Base-by-base conservation (phyloP, 2,888 invertebrate species). In the Myathropa florea region DNA sequence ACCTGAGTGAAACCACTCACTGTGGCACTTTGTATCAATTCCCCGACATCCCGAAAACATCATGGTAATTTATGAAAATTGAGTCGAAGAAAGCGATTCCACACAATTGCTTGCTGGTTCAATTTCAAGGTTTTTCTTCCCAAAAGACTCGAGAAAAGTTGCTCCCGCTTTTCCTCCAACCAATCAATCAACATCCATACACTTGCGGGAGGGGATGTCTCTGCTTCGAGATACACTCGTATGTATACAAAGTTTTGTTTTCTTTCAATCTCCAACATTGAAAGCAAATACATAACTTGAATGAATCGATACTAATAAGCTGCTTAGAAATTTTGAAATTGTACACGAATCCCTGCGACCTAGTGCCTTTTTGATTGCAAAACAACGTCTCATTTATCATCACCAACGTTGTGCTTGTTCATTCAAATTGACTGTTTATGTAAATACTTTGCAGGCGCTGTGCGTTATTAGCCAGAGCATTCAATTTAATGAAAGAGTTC, bases 281-380 rank as follows among this genome's bases (percentile, higher is more conserved):
- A 46, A 14, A 6, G 46, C 46, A 46, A 46, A 46, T n/a, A n/a
- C n/a, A n/a, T 46, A 46, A 46, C n/a, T 46, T 7, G 46, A 18
- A n/a, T 24, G 39, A 64, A 64, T 64, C 64, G 39, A 39, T 64
- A 64, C 64, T 39, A 64, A 39, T 64, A 64, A 64, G 64, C 64
- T 36, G n/a, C 63, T 63, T 63, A 36, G 36, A 28, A 63, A 7
- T 39, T 23, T 46, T 18, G 46, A 46, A 18, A 46, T 46, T 21
- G 4, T 18, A 6, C 7, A 4, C 46, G 18, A 46, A 46, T 18
- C 18, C 4, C 10, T 6, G 10, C 3, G 33, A 33, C 33, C 1
- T 33, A 10, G 4, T 9, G 33, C 10, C 28, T 28, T 28, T 28
- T n/a, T n/a, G 39, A 39, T 39, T 14, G n/a, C 36, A n/a, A n/a